phyloP scores from a whole-genome alignment of 2,888 invertebrate species.

The Leptura quadrifasciata region DNA sequence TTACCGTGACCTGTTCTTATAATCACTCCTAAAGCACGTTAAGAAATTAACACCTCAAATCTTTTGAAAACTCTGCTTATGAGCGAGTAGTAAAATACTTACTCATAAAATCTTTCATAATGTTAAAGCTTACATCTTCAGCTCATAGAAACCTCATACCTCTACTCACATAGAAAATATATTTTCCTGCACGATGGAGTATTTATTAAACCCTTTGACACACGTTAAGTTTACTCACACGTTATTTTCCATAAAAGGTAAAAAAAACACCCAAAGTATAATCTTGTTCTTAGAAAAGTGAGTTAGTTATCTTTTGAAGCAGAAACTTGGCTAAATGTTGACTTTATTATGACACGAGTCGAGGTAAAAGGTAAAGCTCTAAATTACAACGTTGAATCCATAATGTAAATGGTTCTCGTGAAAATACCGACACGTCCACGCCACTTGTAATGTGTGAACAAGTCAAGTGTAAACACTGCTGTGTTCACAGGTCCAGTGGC shows the following conservation, averaged over 20 bases:
- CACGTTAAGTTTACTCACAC: not conserved
- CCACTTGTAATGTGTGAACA: slow-evolving; percentile 34
- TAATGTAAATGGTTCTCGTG: slow-evolving; percentile 39
- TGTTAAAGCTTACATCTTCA: no score
- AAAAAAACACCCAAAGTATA: not conserved
- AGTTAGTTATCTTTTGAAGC: slow-evolving; percentile 21
- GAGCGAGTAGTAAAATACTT: no score
- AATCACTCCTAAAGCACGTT: no score
- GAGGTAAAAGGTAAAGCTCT: slow-evolving; percentile 35
- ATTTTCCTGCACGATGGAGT: no score
- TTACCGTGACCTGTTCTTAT: no score
- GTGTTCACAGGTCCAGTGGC: slow-evolving; percentile 22
- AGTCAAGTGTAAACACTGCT: slow-evolving; percentile 27
- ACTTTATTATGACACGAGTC: slow-evolving; percentile 34
- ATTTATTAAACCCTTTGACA: not conserved
- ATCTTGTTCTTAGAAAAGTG: slow-evolving; percentile 12
- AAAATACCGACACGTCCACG: slow-evolving; percentile 39
- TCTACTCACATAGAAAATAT: no score
- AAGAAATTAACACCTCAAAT: no score
- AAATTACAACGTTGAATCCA: slow-evolving; percentile 35
- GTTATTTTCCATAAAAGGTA: not conserved
- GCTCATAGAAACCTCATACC: no score
- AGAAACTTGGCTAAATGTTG: slow-evolving; percentile 31
- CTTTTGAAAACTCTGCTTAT: no score
- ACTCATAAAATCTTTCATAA: no score